Conservation (phyloP, 2,888 invertebrate species). For the Plagodis dolabraria region DNA sequence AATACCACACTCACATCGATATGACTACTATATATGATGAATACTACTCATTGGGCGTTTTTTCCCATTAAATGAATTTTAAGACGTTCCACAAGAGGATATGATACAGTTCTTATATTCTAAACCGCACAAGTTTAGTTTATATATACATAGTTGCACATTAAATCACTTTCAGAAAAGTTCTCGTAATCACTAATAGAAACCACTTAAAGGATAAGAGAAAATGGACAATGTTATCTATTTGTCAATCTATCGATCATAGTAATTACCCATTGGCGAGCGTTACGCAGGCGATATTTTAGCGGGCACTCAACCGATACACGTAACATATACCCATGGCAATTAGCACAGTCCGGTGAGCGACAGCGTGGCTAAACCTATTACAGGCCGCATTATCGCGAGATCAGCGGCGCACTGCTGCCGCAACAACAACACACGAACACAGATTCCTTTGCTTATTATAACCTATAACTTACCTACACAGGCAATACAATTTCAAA, state of each 20-base stretch:
- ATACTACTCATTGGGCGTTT: too few relatives aligned
- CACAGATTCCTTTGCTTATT: constrained; percentile 61
- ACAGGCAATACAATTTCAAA: constrained; percentile 57
- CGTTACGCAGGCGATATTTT: constrained; percentile 69
- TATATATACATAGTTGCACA: too few relatives aligned
- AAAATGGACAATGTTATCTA: constrained; percentile 65
- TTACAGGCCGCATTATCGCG: constrained; percentile 72
- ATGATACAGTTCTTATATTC: too few relatives aligned
- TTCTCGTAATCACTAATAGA: constrained; percentile 20
- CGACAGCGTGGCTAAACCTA: constrained; percentile 78
- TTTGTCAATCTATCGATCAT: constrained; percentile 67
- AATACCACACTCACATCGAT: too few relatives aligned
- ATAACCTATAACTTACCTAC: constrained; percentile 51
- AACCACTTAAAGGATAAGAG: constrained; percentile 47
- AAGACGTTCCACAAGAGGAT: too few relatives aligned
- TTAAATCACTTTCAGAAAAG: neutral
- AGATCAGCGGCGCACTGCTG: constrained; percentile 56
- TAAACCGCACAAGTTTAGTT: too few relatives aligned
- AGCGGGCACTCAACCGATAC: constrained; percentile 65
- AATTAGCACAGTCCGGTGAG: constrained; percentile 77
- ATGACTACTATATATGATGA: too few relatives aligned
- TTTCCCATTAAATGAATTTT: too few relatives aligned
- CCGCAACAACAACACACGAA: constrained; percentile 62
- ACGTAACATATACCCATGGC: constrained; percentile 70
- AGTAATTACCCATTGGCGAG: constrained; percentile 55